Percentiles rank a stretch among this genome's conserved stretches.
Evolutionary conservation across 2,113 vertebrate species (phyloP).

Genomic region (Gambusia holbrooki): DNA sequence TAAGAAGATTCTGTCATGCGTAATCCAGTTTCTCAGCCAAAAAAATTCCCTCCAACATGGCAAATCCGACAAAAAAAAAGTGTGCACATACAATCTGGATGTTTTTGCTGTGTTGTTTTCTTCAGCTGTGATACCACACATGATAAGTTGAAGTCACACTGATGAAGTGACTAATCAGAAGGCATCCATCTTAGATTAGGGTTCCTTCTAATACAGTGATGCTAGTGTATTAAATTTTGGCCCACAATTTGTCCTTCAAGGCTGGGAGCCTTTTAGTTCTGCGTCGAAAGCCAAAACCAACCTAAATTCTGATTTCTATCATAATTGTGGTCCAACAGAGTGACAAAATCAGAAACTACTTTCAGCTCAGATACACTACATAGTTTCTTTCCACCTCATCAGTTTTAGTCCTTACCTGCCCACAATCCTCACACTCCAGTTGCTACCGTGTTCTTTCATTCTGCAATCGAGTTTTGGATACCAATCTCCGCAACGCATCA

Average conservation of each 20-base stretch:
- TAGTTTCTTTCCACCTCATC: too few species aligned
- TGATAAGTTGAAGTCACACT: conserved; percentile 36
- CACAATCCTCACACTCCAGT: too few species aligned
- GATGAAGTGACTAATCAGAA: conserved; percentile 27
- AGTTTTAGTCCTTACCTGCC: too few species aligned
- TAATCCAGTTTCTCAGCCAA: conserved; percentile 75
- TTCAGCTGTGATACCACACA: conserved; percentile 29
- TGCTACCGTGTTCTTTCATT: too few species aligned
- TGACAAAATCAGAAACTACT: too few species aligned
- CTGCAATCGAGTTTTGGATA: too few species aligned
- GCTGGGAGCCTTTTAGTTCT: neutral
- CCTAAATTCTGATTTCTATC: neutral
- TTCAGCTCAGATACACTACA: too few species aligned
- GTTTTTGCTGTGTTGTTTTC: conserved; percentile 48
- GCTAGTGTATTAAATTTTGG: neutral
- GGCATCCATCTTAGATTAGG: neutral
- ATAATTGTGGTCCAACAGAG: too few species aligned
- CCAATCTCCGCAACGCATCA: too few species aligned
- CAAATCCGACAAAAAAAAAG: conserved; percentile 60
- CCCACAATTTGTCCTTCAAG: neutral
- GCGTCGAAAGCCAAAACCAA: neutral
- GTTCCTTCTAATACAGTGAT: too few species aligned
- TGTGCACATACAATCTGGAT: conserved; percentile 47
- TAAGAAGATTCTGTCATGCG: conserved; percentile 75
- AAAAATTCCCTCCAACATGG: conserved; percentile 71